Evolutionary conservation across 2,888 invertebrate genomes (phyloP).

Genomic region (Hydriomena furcata): DNA sequence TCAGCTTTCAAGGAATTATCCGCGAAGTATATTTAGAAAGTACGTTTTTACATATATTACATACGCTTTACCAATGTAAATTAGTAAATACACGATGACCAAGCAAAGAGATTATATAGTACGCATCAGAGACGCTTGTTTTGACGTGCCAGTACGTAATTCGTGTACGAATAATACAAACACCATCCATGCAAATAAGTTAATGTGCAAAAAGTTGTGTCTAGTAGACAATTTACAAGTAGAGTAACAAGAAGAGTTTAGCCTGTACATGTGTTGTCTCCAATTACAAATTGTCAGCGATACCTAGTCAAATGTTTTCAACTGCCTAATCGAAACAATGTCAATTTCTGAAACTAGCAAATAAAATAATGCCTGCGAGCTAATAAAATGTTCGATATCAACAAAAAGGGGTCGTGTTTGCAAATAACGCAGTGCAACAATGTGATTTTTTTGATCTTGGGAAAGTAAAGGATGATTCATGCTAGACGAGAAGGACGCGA

Average conservation of each 20-base stretch:
- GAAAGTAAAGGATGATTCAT: no score
- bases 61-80: constrained; percentile 70
- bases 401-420: no score
- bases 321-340: background rate
- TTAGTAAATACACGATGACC: constrained; percentile 60
- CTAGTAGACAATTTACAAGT: no score
- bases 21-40: constrained; percentile 22
- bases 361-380: background rate
- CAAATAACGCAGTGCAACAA: no score
- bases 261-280: no score
- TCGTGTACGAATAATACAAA: no score
- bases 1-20: constrained; percentile 18
- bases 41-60: constrained; percentile 47
- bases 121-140: constrained; percentile 24
- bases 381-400: no score
- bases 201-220: no score
- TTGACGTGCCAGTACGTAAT: background rate
- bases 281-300: background rate
- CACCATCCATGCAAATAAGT: no score
- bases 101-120: constrained; percentile 59
- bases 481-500: no score
- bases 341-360: background rate
- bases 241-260: no score
- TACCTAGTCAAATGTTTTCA: constrained; percentile 14
- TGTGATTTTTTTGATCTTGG: no score